Percentiles rank a stretch among this genome's conserved stretches.
These are phyloP conservation scores for Cisticola juncidis DNA, from an alignment of 2,113 vertebrate genomes.

Conservation along the genomic window DNA sequence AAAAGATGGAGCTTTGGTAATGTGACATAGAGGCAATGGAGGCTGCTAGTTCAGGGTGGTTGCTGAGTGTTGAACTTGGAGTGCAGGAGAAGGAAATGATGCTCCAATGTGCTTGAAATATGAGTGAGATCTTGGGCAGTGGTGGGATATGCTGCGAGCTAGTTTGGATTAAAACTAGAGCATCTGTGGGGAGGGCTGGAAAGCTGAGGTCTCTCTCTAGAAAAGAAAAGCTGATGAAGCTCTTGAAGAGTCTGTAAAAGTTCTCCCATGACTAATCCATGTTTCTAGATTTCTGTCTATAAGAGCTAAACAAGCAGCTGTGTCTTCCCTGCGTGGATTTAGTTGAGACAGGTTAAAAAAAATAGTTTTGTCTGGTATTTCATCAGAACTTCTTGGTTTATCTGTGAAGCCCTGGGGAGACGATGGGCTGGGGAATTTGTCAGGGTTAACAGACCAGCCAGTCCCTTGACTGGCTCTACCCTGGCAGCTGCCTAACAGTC, in stretches of 20 bases:
- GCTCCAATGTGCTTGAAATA: neutral
- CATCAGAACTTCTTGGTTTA: neutral
- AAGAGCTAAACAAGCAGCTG: neutral
- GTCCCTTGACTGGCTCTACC: conserved; percentile 5
- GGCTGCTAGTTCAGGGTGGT: neutral
- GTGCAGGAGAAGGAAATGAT: neutral
- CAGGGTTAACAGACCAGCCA: conserved; percentile 4
- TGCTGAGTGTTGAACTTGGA: neutral
- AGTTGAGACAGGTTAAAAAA: neutral
- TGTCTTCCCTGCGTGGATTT: neutral
- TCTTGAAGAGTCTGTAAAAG: neutral
- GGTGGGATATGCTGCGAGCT: neutral
- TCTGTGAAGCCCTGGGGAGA: neutral
- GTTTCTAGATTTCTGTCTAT: neutral
- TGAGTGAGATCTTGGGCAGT: neutral
- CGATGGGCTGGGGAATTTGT: neutral
- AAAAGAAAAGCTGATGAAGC: neutral
- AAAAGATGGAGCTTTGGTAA: neutral
- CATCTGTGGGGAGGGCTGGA: neutral
- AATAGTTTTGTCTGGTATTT: neutral
- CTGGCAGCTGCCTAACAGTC: conserved; percentile 32
- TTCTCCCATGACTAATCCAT: neutral
- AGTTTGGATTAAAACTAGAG: neutral
- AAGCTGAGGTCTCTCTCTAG: neutral
- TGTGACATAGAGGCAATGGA: neutral